Conservation (phyloP, 2,888 invertebrate genomes). For the Cyrtodaria siliqua region DNA sequence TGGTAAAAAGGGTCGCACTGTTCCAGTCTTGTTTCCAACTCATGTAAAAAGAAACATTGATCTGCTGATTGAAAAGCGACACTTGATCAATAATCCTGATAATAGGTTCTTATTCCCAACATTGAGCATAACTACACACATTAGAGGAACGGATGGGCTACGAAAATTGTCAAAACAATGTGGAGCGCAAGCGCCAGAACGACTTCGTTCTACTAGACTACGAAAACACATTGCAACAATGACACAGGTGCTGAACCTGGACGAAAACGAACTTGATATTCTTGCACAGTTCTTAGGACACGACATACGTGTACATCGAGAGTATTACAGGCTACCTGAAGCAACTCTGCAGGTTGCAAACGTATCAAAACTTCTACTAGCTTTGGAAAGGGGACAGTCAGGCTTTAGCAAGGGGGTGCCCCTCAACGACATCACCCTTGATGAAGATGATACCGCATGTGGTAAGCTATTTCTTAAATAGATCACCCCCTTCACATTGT, state of each 20-base stretch:
- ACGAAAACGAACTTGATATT: conserved; percentile 20
- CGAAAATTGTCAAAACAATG: conserved; percentile 9
- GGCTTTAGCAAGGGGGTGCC: too few relatives aligned
- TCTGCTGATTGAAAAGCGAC: neutral
- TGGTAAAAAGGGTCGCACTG: too few relatives aligned
- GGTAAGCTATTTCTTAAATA: too few relatives aligned
- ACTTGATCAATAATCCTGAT: neutral
- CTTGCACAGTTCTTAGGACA: conserved; percentile 20
- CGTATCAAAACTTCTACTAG: conserved; percentile 11
- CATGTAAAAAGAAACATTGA: too few relatives aligned
- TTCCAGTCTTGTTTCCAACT: too few relatives aligned
- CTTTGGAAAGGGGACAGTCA: conserved; percentile 3
- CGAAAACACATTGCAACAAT: conserved; percentile 30
- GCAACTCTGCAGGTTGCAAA: conserved; percentile 27
- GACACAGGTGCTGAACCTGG: conserved; percentile 22
- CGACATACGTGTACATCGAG: conserved; percentile 19
- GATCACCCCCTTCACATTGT: too few relatives aligned
- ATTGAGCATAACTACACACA: neutral
- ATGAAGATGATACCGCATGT: too few relatives aligned
- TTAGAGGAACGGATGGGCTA: conserved; percentile 10
- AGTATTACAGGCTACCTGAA: conserved; percentile 22
- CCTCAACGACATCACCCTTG: too few relatives aligned
- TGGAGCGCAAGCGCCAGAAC: conserved; percentile 6
- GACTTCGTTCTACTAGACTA: conserved; percentile 20
- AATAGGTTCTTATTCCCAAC: conserved; percentile 14